Conservation (phyloP, 2,888 invertebrate species). For the Protonemura montana region DNA sequence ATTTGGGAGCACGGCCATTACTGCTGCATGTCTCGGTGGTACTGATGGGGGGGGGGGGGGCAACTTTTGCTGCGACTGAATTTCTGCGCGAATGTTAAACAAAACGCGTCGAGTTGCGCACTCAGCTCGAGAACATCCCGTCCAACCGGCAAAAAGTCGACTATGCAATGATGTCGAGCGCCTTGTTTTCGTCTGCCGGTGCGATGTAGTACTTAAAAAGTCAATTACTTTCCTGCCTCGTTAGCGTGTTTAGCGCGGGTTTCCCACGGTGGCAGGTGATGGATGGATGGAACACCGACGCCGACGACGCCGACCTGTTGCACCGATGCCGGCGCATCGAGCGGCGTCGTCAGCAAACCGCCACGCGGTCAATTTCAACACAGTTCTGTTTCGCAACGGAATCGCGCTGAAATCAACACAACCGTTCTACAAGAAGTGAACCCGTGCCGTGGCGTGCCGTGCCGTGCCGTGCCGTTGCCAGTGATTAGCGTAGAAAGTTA, state of each 20-base stretch:
- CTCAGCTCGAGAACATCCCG: background rate
- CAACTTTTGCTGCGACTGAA: no score
- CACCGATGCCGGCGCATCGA: background rate
- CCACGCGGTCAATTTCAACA: no score
- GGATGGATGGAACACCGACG: background rate
- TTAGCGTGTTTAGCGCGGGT: background rate
- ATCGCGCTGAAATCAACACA: no score
- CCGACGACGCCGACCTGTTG: background rate
- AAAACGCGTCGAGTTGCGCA: background rate
- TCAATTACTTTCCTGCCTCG: conserved; percentile 20
- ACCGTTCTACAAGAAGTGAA: no score
- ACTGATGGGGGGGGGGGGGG: background rate
- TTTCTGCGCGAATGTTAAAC: background rate
- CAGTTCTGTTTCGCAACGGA: no score
- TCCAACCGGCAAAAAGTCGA: background rate
- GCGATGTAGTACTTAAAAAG: conserved; percentile 10
- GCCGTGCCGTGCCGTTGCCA: no score
- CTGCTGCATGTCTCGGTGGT: background rate
- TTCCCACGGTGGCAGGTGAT: conserved; percentile 15
- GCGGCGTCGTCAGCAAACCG: no score
- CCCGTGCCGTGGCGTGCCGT: no score
- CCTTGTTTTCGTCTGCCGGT: background rate
- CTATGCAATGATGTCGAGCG: background rate
- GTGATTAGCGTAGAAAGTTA: no score
- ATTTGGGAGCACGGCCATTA: background rate